Base-by-base conservation (phyloP, 2,888 invertebrate genomes). In the Erynnis tages region DNA sequence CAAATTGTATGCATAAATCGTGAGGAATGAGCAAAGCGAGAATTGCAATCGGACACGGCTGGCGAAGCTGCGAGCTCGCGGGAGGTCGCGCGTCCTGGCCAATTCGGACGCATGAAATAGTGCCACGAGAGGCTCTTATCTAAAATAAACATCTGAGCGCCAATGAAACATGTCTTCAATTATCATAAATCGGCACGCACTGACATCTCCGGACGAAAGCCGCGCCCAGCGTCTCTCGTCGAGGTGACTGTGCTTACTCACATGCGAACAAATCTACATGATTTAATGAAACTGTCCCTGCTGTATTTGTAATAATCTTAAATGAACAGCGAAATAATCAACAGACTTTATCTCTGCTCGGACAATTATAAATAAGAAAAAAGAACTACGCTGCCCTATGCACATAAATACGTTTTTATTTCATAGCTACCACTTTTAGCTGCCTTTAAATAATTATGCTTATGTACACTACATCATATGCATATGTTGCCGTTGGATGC, bases 101-200 rank as follows among this genome's bases (percentile, higher is more conserved):
- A 79, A 82, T 83, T 87, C 82, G 77, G 82, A 77, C 81, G 76
- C 73, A 83, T 88, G 83, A 89, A 87, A 88, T 86, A 88, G 84
- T 85, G 78, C 82, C 79, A 76, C 73, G 76, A 76, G 78, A 74
- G 62, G 59, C 69, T 76, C 77, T 86, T 88, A 89, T 88, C 89
- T 88, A 88, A 88, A 89, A 88, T 88, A 89, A 89, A 88, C 86
- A 88, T 89, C 87, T 76, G 82, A 81, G 76, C 79, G 79, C 80
- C 83, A 79, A 82, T 86, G 87, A 85, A 87, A 86, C 88, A 86
- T 82, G 88, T 79, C 86, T 89, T 89, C 86, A 87, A 89, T 89
- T 88, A 89, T 86, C 86, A 87, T 89, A 89, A 89, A 89, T 89
- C 87, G 85, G 80, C 77, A 73, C 66, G 73, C 70, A 76, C 80